Conservation (phyloP, 2,113 vertebrate genomes). For the Otis tarda region DNA sequence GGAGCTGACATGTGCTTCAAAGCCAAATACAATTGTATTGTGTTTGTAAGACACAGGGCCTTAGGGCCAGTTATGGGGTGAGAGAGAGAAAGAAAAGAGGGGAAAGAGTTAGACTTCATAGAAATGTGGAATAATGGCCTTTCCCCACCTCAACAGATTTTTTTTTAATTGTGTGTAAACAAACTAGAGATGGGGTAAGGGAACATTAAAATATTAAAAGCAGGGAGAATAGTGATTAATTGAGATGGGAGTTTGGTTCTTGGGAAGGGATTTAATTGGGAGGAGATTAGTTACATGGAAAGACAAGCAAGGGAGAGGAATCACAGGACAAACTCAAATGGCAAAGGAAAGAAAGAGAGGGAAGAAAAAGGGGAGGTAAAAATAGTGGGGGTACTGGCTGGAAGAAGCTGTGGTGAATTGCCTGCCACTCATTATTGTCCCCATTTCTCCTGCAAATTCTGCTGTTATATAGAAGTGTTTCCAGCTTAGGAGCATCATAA, state of each 20-base stretch:
- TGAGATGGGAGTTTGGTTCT: not conserved
- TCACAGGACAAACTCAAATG: not conserved
- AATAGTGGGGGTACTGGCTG: not conserved
- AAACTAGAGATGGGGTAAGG: not conserved
- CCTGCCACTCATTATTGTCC: not conserved
- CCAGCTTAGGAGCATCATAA: not conserved
- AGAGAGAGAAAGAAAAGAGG: not conserved
- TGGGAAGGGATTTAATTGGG: not conserved
- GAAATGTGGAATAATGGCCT: not conserved
- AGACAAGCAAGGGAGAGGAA: not conserved
- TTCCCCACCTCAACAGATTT: not conserved
- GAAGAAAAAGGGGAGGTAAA: not conserved
- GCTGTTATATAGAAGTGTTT: not conserved
- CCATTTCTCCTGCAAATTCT: not conserved
- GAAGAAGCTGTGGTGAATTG: not conserved
- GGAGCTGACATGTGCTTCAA: not conserved
- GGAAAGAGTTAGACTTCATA: not conserved
- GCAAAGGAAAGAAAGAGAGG: not conserved
- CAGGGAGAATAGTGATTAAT: not conserved
- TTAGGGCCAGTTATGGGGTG: not conserved
- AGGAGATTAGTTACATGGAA: not conserved
- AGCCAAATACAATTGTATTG: not conserved
- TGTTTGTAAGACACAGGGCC: not conserved
- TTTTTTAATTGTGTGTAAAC: not conserved
- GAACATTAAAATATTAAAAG: not conserved